Conservation (phyloP, 2,888 invertebrate species). For the Teinopalpus imperialis region DNA sequence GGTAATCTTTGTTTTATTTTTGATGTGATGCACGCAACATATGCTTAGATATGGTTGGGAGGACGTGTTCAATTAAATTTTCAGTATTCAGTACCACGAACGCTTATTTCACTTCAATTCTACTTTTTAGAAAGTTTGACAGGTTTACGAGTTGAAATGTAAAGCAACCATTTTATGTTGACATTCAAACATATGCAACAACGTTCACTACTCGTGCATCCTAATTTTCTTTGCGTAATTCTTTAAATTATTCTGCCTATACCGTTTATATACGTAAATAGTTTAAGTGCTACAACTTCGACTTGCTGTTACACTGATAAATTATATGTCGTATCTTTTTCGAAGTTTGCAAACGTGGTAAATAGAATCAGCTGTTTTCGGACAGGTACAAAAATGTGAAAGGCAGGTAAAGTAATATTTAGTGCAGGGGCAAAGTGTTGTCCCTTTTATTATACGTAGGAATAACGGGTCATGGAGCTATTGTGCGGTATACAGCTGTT, state of each 20-base stretch:
- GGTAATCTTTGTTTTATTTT: constrained; percentile 58
- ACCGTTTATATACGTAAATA: not conserved
- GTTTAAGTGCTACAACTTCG: too few species aligned
- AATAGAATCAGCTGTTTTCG: constrained; percentile 22
- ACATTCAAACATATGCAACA: constrained; percentile 24
- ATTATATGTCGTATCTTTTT: not conserved
- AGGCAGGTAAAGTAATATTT: constrained; percentile 12
- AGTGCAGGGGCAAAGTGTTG: constrained; percentile 15
- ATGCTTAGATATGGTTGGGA: constrained; percentile 49
- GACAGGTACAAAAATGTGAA: constrained; percentile 4
- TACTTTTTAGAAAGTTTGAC: constrained; percentile 54
- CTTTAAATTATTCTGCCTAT: constrained; percentile 25
- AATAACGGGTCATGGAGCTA: constrained; percentile 46
- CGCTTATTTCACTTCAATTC: constrained; percentile 30
- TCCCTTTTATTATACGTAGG: constrained; percentile 32
- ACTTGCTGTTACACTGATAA: too few species aligned
- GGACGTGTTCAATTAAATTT: constrained; percentile 17
- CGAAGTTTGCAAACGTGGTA: constrained; percentile 13
- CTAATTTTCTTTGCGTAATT: constrained; percentile 35
- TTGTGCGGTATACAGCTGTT: constrained; percentile 34
- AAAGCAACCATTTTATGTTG: constrained; percentile 40
- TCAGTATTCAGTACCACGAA: constrained; percentile 1
- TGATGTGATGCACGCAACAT: constrained; percentile 41
- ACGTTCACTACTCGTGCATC: constrained; percentile 8
- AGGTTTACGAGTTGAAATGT: constrained; percentile 34